Evolutionary conservation across 2,797 vertebrate genomes (phyloP).

Genomic region (Hoplostethus mediterraneus): DNA sequence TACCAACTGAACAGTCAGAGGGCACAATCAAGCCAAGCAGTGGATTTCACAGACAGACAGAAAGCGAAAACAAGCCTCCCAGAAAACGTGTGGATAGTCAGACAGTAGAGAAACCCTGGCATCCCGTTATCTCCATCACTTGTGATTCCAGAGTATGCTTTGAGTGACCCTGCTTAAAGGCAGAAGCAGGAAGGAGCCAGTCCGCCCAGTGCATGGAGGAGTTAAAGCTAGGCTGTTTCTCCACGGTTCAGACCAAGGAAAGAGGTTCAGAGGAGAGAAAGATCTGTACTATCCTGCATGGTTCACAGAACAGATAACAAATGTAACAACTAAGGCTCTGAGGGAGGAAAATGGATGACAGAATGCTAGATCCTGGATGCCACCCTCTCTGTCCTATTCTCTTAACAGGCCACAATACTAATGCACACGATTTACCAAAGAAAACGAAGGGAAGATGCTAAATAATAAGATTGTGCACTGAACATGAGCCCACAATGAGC

Average conservation of each 20-base stretch:
- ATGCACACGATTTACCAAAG: neutral
- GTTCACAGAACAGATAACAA: conserved; percentile 35
- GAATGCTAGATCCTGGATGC: neutral
- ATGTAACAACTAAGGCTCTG: conserved; percentile 17
- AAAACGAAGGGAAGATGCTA: neutral
- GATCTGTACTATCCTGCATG: conserved; percentile 17
- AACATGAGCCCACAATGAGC: neutral
- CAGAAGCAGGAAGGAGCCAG: conserved; percentile 8
- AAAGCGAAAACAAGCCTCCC: neutral
- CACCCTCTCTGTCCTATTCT: neutral
- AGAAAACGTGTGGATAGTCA: neutral
- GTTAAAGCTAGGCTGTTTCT: conserved; percentile 17
- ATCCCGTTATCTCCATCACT: conserved; percentile 43
- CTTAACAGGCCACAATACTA: neutral
- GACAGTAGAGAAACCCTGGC: neutral
- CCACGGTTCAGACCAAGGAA: neutral
- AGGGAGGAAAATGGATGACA: conserved; percentile 18
- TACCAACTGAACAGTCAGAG: neutral
- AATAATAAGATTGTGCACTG: too few relatives aligned
- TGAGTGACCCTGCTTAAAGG: conserved; percentile 31
- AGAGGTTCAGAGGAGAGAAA: neutral
- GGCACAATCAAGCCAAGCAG: neutral
- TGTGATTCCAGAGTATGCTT: conserved; percentile 30
- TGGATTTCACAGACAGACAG: conserved; percentile 5
- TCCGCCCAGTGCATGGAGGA: neutral